phyloP scores from a whole-genome alignment of 2,888 invertebrate genomes.

The Netelia virgata region DNA sequence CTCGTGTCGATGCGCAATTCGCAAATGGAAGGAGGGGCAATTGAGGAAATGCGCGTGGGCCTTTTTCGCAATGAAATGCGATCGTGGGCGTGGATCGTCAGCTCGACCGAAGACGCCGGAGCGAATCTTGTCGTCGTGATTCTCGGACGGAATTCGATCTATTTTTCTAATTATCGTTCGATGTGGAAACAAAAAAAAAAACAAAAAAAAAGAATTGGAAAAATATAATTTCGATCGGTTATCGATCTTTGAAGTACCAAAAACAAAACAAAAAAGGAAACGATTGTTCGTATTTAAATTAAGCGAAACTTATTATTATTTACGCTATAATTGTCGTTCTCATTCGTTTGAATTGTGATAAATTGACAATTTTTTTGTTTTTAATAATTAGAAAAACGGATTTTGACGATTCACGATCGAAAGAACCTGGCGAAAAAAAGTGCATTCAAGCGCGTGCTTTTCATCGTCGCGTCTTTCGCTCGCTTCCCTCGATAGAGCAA shows the following conservation, averaged over 20 bases:
- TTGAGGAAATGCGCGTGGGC: slow-evolving; percentile 26
- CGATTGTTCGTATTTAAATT: neutral
- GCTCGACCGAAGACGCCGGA: slow-evolving; percentile 4
- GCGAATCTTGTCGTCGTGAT: slow-evolving; percentile 20
- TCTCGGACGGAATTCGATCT: neutral
- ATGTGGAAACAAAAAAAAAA: neutral
- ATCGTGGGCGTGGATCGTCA: neutral
- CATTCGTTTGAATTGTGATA: too few species aligned
- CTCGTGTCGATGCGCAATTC: slow-evolving; percentile 19
- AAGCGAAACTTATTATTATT: too few species aligned
- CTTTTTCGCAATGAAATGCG: slow-evolving; percentile 22
- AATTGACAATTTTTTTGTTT: too few species aligned
- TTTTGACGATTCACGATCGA: neutral
- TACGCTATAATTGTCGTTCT: neutral
- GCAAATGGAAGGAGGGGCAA: slow-evolving; percentile 9
- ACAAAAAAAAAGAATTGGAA: neutral
- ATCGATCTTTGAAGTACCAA: neutral
- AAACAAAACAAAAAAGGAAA: neutral
- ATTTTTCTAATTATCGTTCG: slow-evolving; percentile 19
- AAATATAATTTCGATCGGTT: neutral
- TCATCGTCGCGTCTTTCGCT: slow-evolving; percentile 47
- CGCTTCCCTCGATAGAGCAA: slow-evolving; percentile 48
- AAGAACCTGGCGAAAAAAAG: slow-evolving; percentile 11
- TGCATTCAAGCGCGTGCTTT: slow-evolving; percentile 21
- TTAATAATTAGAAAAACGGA: neutral